Evolutionary conservation across 2,113 vertebrate genomes (phyloP).

Genomic region (Rana temporaria): DNA sequence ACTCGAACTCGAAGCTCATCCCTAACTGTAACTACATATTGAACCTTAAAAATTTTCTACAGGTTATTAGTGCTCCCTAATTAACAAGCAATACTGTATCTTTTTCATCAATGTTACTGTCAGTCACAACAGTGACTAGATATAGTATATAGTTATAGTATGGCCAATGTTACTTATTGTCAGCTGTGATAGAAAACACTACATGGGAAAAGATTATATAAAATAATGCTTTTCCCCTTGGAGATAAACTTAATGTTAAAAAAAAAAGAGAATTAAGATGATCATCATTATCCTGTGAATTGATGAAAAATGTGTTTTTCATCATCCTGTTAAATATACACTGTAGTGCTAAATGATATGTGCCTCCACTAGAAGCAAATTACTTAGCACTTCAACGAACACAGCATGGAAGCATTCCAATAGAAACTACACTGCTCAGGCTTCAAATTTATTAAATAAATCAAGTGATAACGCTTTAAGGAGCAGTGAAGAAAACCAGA

Average conservation of each 20-base stretch:
- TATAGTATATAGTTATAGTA: not conserved
- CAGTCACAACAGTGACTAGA: not conserved
- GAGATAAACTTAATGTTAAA: constrained; percentile 14
- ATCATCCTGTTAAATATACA: constrained; percentile 74
- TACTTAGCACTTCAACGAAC: constrained; percentile 79
- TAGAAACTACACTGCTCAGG: constrained; percentile 67
- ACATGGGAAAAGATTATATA: not conserved
- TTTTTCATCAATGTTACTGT: not conserved
- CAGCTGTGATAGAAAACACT: constrained; percentile 3
- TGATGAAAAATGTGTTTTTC: constrained; percentile 77
- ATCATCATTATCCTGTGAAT: constrained; percentile 70
- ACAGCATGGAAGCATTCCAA: constrained; percentile 71
- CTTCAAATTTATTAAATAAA: constrained; percentile 76
- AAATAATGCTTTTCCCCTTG: constrained; percentile 15
- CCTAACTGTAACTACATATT: no score
- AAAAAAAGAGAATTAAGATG: constrained; percentile 28
- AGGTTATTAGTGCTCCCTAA: no score
- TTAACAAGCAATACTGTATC: no score
- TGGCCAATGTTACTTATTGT: not conserved
- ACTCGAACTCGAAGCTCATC: no score
- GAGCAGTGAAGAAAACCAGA: constrained; percentile 57
- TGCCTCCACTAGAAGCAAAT: constrained; percentile 79
- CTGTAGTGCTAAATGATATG: constrained; percentile 73
- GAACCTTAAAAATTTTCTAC: no score
- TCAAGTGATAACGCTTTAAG: constrained; percentile 68